Evolutionary conservation across 2,888 invertebrate species (phyloP).

Genomic region (Allacma fusca): DNA sequence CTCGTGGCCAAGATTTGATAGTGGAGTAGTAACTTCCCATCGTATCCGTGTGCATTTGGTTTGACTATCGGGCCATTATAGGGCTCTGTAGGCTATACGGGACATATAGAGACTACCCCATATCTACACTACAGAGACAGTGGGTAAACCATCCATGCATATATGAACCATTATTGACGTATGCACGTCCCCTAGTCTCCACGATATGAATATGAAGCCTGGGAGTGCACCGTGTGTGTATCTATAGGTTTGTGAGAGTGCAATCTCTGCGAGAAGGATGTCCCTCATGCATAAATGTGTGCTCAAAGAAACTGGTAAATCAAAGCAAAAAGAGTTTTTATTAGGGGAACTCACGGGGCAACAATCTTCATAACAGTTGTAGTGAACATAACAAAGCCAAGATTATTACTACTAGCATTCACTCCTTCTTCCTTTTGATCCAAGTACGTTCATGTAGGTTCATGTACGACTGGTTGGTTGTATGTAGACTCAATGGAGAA

Average conservation of each 20-base stretch:
- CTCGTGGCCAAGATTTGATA: conserved; percentile 2
- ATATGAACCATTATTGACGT: no score
- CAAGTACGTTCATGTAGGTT: no score
- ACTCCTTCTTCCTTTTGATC: not conserved
- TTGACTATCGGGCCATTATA: no score
- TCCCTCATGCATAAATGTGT: conserved; percentile 11
- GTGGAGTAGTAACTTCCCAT: not conserved
- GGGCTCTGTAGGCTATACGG: no score
- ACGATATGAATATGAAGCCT: no score
- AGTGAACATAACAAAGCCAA: not conserved
- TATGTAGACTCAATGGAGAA: no score
- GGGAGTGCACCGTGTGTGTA: no score
- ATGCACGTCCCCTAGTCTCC: no score
- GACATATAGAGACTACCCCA: no score
- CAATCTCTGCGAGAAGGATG: conserved; percentile 2
- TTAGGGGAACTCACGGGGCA: not conserved
- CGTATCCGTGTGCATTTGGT: not conserved
- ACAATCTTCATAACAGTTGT: not conserved
- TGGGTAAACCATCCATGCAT: no score
- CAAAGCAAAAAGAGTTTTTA: not conserved
- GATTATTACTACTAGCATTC: not conserved
- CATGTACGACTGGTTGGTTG: no score
- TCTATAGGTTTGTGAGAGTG: not conserved
- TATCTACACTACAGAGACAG: no score
- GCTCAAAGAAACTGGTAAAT: conserved; percentile 4